Evolutionary conservation across 2,113 vertebrate species (phyloP), one percentile per base, ranked within the genome.

Genomic region (Glareola pratincola): DNA sequence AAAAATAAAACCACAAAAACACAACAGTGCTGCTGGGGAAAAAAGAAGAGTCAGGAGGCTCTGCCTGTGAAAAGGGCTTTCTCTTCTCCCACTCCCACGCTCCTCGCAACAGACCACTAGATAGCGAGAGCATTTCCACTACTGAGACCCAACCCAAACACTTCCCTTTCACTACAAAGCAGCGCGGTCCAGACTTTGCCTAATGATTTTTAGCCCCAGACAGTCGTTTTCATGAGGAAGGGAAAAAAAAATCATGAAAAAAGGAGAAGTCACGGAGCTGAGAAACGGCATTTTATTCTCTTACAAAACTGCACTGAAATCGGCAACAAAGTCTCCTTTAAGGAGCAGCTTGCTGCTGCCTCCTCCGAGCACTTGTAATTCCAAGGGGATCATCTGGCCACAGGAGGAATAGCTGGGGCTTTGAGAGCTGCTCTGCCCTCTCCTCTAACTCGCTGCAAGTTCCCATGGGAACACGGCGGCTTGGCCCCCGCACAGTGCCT

Each of bases 381-480:
- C 91, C 93, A 69, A 78, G 88, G 78, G 86, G 77, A 96, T 94
- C 88, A 88, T 88, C 90, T 88, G 85, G 94, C 85, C 88, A 75
- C 4, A 3, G 91, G 48, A 95, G 91, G 34, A 96, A 94, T 73
- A 94, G 92, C 92, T 59, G 85, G 88, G 80, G 92, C 95, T 97
- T 94, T 96, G 88, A 96, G 83, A 85, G 88, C 77, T 30, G 79
- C 81, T 89, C 83, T 95, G 90, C 67, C 77, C 69, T 81, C 85
- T 84, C 78, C 80, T 85, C 69, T 85, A 78, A 56, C 62, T 88
- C 72, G 9, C 76, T 48, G 39, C 10, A 12, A 39, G 93, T 97
- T 97, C 96, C 96, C 96, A 96, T 97, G 96, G 97, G 95, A 97
- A 96, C 91, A 34, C 4, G 2, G 91, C n/a, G 94, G 91, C 41